Conservation (phyloP, 2,797 vertebrate species). For the Lophius americanus region DNA sequence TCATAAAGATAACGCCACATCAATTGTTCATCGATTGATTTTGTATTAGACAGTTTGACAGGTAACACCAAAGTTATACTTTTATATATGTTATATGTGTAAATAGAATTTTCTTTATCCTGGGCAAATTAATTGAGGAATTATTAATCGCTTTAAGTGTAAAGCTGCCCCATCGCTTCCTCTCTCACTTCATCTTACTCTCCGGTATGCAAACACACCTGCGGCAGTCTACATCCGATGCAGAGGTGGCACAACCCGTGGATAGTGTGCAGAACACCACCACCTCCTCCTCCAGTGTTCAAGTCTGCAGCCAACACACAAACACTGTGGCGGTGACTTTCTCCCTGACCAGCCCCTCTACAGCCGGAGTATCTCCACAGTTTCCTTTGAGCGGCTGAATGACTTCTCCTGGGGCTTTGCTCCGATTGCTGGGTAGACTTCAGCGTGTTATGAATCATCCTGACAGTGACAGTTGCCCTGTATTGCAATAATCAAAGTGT, state of each 20-base stretch:
- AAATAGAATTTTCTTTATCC: background rate
- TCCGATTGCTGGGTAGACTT: slow-evolving; percentile 65
- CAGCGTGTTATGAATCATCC: slow-evolving; percentile 79
- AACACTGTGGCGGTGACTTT: slow-evolving; percentile 73
- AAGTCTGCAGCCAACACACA: slow-evolving; percentile 74
- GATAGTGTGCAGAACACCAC: slow-evolving; percentile 87
- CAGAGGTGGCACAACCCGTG: slow-evolving; percentile 90
- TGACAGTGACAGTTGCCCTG: slow-evolving; percentile 10
- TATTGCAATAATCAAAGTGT: slow-evolving; percentile 15
- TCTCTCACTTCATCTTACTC: background rate
- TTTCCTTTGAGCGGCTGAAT: slow-evolving; percentile 65
- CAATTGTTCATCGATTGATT: background rate
- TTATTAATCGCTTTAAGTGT: background rate
- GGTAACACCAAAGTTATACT: background rate
- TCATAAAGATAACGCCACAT: background rate
- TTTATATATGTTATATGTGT: too few relatives aligned
- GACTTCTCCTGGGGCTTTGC: slow-evolving; percentile 60
- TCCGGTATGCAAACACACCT: slow-evolving; percentile 82
- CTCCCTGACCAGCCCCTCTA: slow-evolving; percentile 55
- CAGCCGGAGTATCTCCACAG: slow-evolving; percentile 76
- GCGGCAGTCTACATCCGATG: slow-evolving; percentile 88
- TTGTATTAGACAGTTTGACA: background rate
- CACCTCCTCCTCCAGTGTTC: slow-evolving; percentile 50
- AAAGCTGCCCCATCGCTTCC: background rate
- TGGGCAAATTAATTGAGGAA: slow-evolving; percentile 21